phyloP scores from a whole-genome alignment of 2,113 vertebrate genomes.

The Aepyceros melampus region DNA sequence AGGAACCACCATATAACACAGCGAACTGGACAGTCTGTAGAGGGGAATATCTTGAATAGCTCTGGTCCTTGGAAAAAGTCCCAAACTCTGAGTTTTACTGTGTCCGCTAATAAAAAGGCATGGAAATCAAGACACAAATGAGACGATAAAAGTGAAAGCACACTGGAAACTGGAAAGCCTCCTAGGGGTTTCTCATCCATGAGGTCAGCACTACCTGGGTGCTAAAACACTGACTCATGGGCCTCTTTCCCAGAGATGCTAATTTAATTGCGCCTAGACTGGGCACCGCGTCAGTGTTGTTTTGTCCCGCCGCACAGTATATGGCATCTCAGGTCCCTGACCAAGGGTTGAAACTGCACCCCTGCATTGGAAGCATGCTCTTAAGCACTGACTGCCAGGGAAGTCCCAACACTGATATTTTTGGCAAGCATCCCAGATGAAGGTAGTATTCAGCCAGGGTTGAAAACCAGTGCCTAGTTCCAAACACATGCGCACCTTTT shows the following conservation, averaged over 20 bases:
- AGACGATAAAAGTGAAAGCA: neutral
- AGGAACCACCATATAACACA: neutral
- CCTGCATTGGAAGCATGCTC: neutral
- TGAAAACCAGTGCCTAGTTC: neutral
- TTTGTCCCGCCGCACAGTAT: neutral
- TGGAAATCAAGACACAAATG: neutral
- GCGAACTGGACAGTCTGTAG: neutral
- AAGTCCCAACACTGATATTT: neutral
- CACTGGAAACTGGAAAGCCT: neutral
- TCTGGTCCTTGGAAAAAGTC: neutral
- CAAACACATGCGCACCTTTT: neutral
- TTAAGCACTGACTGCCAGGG: neutral
- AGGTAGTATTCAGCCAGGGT: neutral
- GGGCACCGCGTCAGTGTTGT: neutral
- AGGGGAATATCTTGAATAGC: neutral
- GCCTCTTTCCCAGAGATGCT: neutral
- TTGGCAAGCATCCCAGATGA: neutral
- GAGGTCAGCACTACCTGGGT: neutral
- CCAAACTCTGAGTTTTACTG: neutral
- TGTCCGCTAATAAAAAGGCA: neutral
- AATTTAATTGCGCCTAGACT: neutral
- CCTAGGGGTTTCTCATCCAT: rapidly evolving
- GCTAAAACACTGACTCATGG: neutral
- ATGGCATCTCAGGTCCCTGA: neutral
- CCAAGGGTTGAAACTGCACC: neutral